Percentiles rank a stretch among this genome's conserved stretches.
Evolutionary conservation across 2,888 invertebrate species (phyloP).

Genomic region (Lissonota sp.): DNA sequence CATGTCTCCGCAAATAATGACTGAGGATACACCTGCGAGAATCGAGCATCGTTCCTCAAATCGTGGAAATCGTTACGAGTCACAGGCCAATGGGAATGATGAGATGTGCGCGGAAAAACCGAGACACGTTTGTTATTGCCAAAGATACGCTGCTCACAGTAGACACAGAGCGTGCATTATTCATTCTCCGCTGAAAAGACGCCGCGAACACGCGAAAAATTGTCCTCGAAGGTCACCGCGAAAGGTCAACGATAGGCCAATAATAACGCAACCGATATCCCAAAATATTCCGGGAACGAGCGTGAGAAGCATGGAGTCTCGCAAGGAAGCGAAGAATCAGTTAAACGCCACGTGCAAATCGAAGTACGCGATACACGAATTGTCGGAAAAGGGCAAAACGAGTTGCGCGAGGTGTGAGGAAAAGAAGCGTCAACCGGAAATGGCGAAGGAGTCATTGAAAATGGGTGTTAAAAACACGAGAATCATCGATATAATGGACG

Average conservation of each 20-base stretch:
- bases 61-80: conserved; percentile 12
- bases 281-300: background rate
- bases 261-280: conserved; percentile 42
- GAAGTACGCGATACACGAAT: conserved; percentile 63
- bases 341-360: conserved; percentile 77
- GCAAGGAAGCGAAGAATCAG: conserved; percentile 80
- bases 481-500: background rate
- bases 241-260: conserved; percentile 36
- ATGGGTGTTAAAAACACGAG: background rate
- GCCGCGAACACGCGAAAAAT: conserved; percentile 41
- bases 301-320: conserved; percentile 53
- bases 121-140: conserved; percentile 60
- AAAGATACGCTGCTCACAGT: conserved; percentile 62
- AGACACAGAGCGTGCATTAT: conserved; percentile 56
- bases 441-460: background rate
- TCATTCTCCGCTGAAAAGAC: conserved; percentile 43
- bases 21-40: conserved; percentile 6
- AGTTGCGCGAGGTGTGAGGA: conserved; percentile 53
- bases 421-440: conserved; percentile 22
- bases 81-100: conserved; percentile 12
- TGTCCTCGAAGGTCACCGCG: conserved; percentile 27
- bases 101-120: conserved; percentile 5
- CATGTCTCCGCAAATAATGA: background rate
- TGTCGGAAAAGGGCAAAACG: conserved; percentile 22
- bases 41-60: conserved; percentile 14